Percentiles rank a stretch among this genome's conserved stretches.
Evolutionary conservation across 2,113 vertebrate species (phyloP).

Genomic region (Ciconia boyciana): DNA sequence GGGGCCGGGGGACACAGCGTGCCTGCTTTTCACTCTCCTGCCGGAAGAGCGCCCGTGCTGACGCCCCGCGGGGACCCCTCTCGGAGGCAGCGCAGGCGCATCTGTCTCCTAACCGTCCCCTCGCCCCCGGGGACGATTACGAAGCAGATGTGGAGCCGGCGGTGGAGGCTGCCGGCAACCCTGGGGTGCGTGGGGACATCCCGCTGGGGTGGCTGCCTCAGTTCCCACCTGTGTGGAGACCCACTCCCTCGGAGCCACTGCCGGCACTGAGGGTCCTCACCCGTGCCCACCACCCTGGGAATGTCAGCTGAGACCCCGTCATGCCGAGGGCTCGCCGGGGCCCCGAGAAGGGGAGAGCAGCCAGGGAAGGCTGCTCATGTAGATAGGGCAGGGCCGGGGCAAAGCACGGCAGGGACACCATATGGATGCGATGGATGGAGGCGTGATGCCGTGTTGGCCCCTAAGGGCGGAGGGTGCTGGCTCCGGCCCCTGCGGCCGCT

Average conservation of each 20-base stretch:
- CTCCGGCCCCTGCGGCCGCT: fast-evolving
- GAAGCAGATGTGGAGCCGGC: constrained; percentile 37
- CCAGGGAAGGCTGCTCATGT: not conserved
- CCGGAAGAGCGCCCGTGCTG: not conserved
- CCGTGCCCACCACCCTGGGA: not conserved
- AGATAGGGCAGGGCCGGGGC: not conserved
- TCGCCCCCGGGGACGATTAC: not conserved
- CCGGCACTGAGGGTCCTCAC: not conserved
- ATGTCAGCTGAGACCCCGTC: not conserved
- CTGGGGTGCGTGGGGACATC: not conserved
- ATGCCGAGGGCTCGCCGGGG: not conserved
- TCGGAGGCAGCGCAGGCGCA: not conserved
- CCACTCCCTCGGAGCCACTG: not conserved
- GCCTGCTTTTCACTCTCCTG: constrained; percentile 28
- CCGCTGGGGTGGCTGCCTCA: not conserved
- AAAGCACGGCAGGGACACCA: not conserved
- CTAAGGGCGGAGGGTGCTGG: not conserved
- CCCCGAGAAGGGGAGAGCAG: not conserved
- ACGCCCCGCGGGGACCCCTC: not conserved
- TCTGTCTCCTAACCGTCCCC: constrained; percentile 59
- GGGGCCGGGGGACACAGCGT: not conserved
- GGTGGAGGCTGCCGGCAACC: not conserved
- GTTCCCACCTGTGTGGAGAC: not conserved
- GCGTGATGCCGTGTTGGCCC: not conserved
- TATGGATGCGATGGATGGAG: not conserved